Evolutionary conservation across 2,888 invertebrate genomes (phyloP).

Genomic region (Rhingia rostrata): DNA sequence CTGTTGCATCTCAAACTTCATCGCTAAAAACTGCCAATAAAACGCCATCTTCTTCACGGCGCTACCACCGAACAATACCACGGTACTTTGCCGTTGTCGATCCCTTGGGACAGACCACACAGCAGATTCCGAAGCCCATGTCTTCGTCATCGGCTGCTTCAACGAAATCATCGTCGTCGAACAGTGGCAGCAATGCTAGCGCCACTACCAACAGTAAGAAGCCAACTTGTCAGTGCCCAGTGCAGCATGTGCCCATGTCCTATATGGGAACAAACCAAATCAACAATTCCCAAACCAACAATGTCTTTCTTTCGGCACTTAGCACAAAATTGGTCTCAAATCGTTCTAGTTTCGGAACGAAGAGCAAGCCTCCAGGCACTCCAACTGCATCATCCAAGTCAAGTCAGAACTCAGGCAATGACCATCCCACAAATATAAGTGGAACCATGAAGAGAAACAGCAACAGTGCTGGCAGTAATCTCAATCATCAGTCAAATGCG

Average conservation of each 20-base stretch:
- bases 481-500: constrained; percentile 59
- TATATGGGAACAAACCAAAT: constrained; percentile 82
- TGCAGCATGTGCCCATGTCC: constrained; percentile 83
- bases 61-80: constrained; percentile 83
- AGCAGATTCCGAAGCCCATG: constrained; percentile 65
- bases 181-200: constrained; percentile 39
- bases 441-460: constrained; percentile 75
- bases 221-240: constrained; percentile 83
- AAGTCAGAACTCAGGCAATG: constrained; percentile 71
- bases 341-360: constrained; percentile 65
- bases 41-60: constrained; percentile 81
- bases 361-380: constrained; percentile 66
- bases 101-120: constrained; percentile 77
- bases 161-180: constrained; percentile 46
- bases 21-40: constrained; percentile 76
- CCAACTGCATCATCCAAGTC: constrained; percentile 75
- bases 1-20: constrained; percentile 66
- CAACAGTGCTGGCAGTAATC: constrained; percentile 65
- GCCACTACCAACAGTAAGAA: constrained; percentile 78
- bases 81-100: constrained; percentile 82
- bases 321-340: constrained; percentile 78
- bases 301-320: constrained; percentile 78
- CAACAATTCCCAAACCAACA: constrained; percentile 77
- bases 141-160: constrained; percentile 62
- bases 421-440: constrained; percentile 71